Evolutionary conservation across 2,797 vertebrate species (phyloP), one percentile per base, ranked within the genome.

Genomic region (Chloroceryle inda): DNA sequence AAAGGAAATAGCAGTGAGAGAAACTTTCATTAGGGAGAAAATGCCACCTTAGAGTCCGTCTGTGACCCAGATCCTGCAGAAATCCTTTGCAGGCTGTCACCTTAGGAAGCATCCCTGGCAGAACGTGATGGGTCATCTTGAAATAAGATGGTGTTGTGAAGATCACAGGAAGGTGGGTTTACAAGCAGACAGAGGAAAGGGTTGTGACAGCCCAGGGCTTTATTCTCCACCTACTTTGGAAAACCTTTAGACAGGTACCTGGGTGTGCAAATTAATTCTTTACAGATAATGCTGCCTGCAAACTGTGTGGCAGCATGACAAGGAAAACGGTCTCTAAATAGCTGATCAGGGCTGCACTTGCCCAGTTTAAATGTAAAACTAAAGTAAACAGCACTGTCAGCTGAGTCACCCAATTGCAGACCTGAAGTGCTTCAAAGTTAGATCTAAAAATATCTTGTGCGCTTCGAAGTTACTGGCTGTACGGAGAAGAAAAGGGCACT

Each of bases 21-120:
- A 88, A 82, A 62, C 29, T 94, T 95, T 76, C 69, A 81, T 95
- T 66, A 78, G 55, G n/a, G 66, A 89, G 79, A 88, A 94, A 89
- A 94, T 76, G 52, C 24, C 91, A 76, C 76, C 63, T 79, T 61
- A 33, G 0, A 3, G 73, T 78, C 79, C 0, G 2, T 55, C 89
- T 8, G 0, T 79, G 92, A 95, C 96, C 92, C 84, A 58, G 68
- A 94, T 88, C 88, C 88, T 55, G 72, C 87, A 85, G 79, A 89
- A 66, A 40, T 83, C 52, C 73, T 66, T 88, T 1, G 18, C 0
- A 4, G 69, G 89, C 89, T 89, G 92, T 89, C 85, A 29, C 72
- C 45, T 3, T 8, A 66, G 53, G 75, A 68, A 92, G 23, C 72
- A 8, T 49, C 47, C 86, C 42, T 49, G 53, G 56, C 78, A 71